These are phyloP conservation scores for Acipenser transmontanus DNA, from an alignment of 2,797 vertebrate species.

Conservation along the genomic window DNA sequence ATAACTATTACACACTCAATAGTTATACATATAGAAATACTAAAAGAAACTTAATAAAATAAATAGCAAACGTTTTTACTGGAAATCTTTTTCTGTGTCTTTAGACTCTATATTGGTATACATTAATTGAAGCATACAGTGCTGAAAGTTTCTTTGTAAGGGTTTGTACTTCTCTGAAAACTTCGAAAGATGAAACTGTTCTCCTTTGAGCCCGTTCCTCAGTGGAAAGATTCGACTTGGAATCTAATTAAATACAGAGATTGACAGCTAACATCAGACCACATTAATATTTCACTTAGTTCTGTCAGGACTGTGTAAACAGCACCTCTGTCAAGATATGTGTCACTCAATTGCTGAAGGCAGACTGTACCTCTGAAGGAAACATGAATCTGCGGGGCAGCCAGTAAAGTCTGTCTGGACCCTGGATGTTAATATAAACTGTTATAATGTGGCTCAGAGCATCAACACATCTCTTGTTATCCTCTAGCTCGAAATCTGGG, in stretches of 20 bases:
- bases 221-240: neutral
- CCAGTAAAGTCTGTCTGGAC: neutral
- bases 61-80: too few species aligned
- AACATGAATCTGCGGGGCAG: neutral
- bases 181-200: too few species aligned
- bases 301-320: slow-evolving; percentile 1
- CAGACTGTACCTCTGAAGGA: neutral
- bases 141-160: too few species aligned
- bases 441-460: neutral
- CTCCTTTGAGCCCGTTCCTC: neutral
- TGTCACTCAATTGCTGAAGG: neutral
- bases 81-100: too few species aligned
- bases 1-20: too few species aligned
- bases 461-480: neutral
- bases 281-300: slow-evolving; percentile 2
- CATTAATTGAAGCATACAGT: neutral
- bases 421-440: neutral
- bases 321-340: neutral
- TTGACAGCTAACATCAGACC: neutral
- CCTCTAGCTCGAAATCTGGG: neutral
- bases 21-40: too few species aligned
- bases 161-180: too few species aligned
- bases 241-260: slow-evolving; percentile 2
- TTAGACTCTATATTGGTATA: too few species aligned
- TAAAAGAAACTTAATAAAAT: too few species aligned